phyloP scores from a whole-genome alignment of 2,113 vertebrate genomes.

The Spermophilus dauricus region DNA sequence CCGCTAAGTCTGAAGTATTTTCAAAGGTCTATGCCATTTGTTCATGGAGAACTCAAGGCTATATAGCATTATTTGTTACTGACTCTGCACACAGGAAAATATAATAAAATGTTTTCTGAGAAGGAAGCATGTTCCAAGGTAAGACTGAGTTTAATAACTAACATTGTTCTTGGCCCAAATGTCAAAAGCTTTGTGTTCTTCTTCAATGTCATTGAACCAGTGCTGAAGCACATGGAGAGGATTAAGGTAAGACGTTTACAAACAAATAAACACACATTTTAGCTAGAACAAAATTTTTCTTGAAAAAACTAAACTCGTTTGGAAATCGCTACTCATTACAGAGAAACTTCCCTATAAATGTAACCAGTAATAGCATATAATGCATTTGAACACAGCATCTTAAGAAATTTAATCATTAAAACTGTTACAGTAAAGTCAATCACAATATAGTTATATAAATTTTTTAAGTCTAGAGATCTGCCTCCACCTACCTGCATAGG shows the following conservation, averaged over 20 bases:
- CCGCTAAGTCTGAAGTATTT: neutral
- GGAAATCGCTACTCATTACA: constrained; percentile 10
- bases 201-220: constrained; percentile 55
- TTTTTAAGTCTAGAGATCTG: constrained; percentile 42
- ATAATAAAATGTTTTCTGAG: constrained; percentile 48
- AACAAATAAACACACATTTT: constrained; percentile 53
- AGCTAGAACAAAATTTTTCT: constrained; percentile 27
- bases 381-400: constrained; percentile 30
- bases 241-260: neutral
- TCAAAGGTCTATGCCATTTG: constrained; percentile 45
- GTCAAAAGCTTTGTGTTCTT: constrained; percentile 66
- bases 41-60: constrained; percentile 27
- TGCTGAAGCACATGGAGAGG: neutral
- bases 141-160: constrained; percentile 71
- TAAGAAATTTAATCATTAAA: constrained; percentile 37
- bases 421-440: constrained; percentile 13
- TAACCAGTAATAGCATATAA: neutral
- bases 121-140: constrained; percentile 55
- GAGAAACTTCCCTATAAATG: neutral
- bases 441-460: constrained; percentile 4
- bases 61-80: neutral
- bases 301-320: constrained; percentile 20
- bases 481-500: too few relatives aligned
- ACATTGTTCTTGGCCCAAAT: constrained; percentile 71
- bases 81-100: constrained; percentile 53